These are phyloP conservation scores for Trileptium ribeirensis DNA, from an alignment of 2,888 invertebrate genomes.

Conservation along the genomic window DNA sequence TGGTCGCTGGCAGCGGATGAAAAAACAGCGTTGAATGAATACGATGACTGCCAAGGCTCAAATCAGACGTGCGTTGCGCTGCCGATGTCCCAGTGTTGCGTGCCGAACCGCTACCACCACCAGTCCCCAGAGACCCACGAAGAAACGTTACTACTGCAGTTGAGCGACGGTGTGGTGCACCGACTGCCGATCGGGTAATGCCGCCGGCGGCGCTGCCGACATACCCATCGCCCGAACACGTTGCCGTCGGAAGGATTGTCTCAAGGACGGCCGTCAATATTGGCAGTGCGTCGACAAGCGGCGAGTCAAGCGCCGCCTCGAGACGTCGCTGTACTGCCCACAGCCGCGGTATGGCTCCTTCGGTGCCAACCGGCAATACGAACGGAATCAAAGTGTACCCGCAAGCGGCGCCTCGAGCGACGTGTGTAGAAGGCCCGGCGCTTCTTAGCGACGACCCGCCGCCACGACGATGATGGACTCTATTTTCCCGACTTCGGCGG, in stretches of 20 bases:
- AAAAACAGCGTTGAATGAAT: slow-evolving; percentile 13
- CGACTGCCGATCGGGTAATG: neutral
- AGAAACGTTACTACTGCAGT: neutral
- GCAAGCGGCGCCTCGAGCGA: slow-evolving; percentile 19
- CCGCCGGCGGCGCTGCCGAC: neutral
- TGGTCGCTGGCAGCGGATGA: slow-evolving; percentile 12
- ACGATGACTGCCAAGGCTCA: slow-evolving; percentile 9
- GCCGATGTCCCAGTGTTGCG: neutral
- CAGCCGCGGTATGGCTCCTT: slow-evolving; percentile 60
- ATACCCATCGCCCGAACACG: neutral
- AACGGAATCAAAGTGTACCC: slow-evolving; percentile 47
- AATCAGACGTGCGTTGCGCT: neutral
- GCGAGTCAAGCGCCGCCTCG: slow-evolving; percentile 47
- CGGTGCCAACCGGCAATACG: slow-evolving; percentile 57
- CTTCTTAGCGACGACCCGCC: neutral
- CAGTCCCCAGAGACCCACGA: slow-evolving; percentile 3
- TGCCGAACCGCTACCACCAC: neutral
- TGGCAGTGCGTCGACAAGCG: slow-evolving; percentile 22
- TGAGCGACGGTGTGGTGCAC: neutral
- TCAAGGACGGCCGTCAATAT: neutral
- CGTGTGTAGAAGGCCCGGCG: neutral
- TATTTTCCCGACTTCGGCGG: no score
- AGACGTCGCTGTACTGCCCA: slow-evolving; percentile 58
- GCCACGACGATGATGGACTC: no score
- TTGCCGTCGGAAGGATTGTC: neutral